phyloP scores from a whole-genome alignment of 2,888 invertebrate genomes.

The Pinctada fucata region DNA sequence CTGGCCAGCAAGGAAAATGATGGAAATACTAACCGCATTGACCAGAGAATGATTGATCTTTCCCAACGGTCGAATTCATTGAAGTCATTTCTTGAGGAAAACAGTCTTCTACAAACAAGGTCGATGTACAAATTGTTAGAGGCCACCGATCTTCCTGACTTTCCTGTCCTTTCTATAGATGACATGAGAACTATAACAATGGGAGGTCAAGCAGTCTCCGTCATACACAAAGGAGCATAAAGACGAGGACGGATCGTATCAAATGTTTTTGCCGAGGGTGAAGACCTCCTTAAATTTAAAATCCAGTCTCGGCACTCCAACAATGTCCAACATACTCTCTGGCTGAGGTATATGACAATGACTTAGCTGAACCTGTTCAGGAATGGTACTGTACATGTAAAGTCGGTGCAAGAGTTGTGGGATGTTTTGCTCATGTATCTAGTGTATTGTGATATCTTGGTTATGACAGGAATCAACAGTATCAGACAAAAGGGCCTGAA shows the following conservation, averaged over 20 bases:
- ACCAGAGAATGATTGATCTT: background rate
- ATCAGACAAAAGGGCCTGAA: background rate
- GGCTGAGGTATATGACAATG: background rate
- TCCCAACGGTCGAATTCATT: background rate
- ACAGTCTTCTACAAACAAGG: background rate
- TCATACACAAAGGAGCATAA: constrained; percentile 3
- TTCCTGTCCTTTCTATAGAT: constrained; percentile 6
- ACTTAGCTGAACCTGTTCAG: background rate
- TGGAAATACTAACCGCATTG: background rate
- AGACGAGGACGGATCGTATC: background rate
- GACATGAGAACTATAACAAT: constrained; percentile 9
- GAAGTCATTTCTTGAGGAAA: background rate
- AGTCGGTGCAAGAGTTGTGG: constrained; percentile 31
- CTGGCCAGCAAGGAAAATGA: background rate
- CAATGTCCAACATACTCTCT: background rate
- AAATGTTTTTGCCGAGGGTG: background rate
- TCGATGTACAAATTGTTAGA: background rate
- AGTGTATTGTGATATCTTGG: constrained; percentile 29
- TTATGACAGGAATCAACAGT: background rate
- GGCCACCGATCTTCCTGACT: background rate
- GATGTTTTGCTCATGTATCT: constrained; percentile 33
- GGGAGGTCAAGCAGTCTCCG: background rate
- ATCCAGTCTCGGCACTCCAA: constrained; percentile 4
- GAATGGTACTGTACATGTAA: constrained; percentile 33
- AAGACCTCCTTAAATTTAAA: background rate